Evolutionary conservation across 2,797 vertebrate species (phyloP).

Genomic region (Peromyscus melanophrys): DNA sequence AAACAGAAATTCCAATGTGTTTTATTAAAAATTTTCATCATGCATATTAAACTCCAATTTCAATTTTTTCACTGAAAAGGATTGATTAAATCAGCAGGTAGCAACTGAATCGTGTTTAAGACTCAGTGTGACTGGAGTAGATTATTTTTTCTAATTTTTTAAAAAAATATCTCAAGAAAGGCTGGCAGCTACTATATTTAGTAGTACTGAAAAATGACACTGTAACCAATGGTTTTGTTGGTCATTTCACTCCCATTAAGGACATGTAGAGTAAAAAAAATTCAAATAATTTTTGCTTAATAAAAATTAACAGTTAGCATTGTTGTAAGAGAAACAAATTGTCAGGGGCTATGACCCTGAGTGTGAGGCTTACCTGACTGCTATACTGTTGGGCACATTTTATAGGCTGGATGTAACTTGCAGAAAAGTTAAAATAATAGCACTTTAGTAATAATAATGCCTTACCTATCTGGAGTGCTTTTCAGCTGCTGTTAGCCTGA

Average conservation of each 20-base stretch:
- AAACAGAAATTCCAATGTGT: slow-evolving; percentile 83
- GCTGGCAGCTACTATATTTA: slow-evolving; percentile 80
- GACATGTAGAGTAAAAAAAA: slow-evolving; percentile 76
- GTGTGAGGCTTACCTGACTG: slow-evolving; percentile 74
- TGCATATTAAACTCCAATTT: slow-evolving; percentile 87
- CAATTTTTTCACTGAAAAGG: slow-evolving; percentile 86
- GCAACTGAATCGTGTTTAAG: slow-evolving; percentile 89
- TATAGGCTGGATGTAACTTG: slow-evolving; percentile 85
- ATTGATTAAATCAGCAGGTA: slow-evolving; percentile 91
- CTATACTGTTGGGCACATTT: slow-evolving; percentile 83
- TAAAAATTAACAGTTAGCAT: slow-evolving; percentile 88
- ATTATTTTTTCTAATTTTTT: slow-evolving; percentile 86
- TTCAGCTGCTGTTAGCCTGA: slow-evolving; percentile 85
- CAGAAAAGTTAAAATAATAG: slow-evolving; percentile 87
- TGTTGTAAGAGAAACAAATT: slow-evolving; percentile 81
- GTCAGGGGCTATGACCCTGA: slow-evolving; percentile 80
- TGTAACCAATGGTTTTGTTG: slow-evolving; percentile 74
- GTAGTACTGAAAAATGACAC: slow-evolving; percentile 76
- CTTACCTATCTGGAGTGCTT: slow-evolving; percentile 85
- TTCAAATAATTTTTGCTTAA: slow-evolving; percentile 87
- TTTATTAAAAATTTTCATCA: slow-evolving; percentile 91
- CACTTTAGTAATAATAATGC: slow-evolving; percentile 88
- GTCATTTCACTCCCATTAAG: slow-evolving; percentile 83
- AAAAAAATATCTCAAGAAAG: background rate
- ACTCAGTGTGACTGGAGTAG: slow-evolving; percentile 88